A percentile compares a stretch with the other conserved stretches of the same genome.
Conservation (phyloP, 2,888 invertebrate species). For the Steinernema scapterisci region DNA sequence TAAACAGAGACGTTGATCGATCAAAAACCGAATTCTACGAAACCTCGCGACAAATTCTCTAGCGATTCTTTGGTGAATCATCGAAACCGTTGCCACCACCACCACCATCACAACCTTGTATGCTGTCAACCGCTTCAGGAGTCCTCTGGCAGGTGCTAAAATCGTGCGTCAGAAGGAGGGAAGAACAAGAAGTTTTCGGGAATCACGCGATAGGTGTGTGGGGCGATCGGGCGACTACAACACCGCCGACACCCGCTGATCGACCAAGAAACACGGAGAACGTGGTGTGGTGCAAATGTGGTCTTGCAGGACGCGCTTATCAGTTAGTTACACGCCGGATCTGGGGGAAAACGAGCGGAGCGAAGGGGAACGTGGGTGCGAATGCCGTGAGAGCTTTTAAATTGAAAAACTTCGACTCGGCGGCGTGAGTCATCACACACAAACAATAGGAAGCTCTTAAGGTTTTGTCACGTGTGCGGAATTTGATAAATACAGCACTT, state of each 20-base stretch:
- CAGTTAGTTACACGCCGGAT: too few relatives aligned
- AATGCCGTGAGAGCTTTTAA: too few relatives aligned
- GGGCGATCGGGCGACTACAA: constrained; percentile 7
- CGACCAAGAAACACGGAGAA: not conserved
- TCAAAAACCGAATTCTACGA: not conserved
- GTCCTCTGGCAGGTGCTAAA: not conserved
- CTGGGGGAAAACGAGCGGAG: too few relatives aligned
- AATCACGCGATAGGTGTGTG: not conserved
- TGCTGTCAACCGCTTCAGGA: too few relatives aligned
- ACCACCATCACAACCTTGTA: not conserved
- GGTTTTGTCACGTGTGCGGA: too few relatives aligned
- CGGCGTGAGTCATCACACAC: too few relatives aligned
- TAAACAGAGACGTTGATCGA: not conserved
- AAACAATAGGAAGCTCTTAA: too few relatives aligned
- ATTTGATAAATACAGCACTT: too few relatives aligned
- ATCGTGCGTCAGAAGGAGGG: not conserved
- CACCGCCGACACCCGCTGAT: not conserved
- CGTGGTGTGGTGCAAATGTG: too few relatives aligned
- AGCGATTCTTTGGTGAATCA: not conserved
- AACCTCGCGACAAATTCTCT: not conserved
- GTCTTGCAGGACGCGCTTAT: too few relatives aligned
- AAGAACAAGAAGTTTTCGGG: not conserved
- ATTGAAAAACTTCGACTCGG: too few relatives aligned
- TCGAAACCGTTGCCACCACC: not conserved
- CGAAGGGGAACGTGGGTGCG: too few relatives aligned